Evolutionary conservation across 2,797 vertebrate species (phyloP), one percentile per base, ranked within the genome.

Genomic region (Odontamblyopus rebecca): DNA sequence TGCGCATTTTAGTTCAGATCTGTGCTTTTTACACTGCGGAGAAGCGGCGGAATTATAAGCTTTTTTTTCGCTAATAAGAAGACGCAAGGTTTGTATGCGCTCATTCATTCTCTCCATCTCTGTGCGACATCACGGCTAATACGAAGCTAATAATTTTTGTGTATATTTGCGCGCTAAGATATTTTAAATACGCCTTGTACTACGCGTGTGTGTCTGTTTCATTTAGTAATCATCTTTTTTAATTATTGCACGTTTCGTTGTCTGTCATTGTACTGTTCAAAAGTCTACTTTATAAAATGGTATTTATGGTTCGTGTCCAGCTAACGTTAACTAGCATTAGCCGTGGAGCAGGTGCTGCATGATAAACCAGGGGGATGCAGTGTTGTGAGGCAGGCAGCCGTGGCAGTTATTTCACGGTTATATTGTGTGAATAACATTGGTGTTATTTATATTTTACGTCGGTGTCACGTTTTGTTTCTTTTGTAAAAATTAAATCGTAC

Each of bases 21-120:
- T 35, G 12, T 26, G 13, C n/a, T 57, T 61, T 19, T 69, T 60
- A 5, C 13, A 27, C 27, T 41, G 41, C 18, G 6, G 57, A 69
- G 38, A 44, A 61, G 0, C 68, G 7, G 30, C 18, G 35, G 68
- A 57, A 15, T 30, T 61, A 29, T 30, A 64, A 9, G 5, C 9
- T 23, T 72, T 68, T 48, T 26, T 27, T 38, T 62, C 7, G 35
- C 67, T 59, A 56, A 68, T 11, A 77, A 79, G 35, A 73, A 68
- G 57, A 70, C 89, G 91, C 88, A 89, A 83, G 81, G 90, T 91
- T 68, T 73, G 54, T 62, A 35, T 78, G 73, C 48, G 57, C 69
- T 82, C 83, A 83, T 80, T 89, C 86, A 87, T 83, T 81, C 80
- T 72, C 64, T 69, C 68, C 82, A 75, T 77, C 78, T 60, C 74